phyloP scores from a whole-genome alignment of 2,797 vertebrate genomes.

The Peromyscus aztecus region DNA sequence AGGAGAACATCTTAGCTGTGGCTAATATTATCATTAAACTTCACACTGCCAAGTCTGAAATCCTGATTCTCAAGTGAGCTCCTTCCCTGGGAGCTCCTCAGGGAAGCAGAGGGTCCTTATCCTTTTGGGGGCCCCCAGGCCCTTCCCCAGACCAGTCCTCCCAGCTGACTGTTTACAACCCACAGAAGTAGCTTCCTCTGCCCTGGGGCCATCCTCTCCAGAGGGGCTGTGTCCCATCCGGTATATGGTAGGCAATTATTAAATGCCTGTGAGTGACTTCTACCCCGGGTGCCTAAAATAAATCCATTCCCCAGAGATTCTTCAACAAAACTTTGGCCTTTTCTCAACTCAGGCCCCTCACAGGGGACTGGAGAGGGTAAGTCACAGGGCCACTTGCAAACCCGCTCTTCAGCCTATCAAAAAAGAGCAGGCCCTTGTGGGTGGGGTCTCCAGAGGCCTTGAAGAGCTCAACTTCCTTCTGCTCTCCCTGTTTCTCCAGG shows the following conservation, averaged over 20 bases:
- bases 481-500: background rate
- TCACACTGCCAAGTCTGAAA: slow-evolving; percentile 31
- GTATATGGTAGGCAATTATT: background rate
- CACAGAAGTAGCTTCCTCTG: background rate
- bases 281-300: background rate
- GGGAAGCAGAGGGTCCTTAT: background rate
- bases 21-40: slow-evolving; percentile 33
- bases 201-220: background rate
- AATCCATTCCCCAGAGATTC: background rate
- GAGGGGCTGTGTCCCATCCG: background rate
- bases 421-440: background rate
- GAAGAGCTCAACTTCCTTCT: no score
- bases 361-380: background rate
- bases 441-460: background rate
- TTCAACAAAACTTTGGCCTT: background rate
- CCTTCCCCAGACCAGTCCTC: background rate
- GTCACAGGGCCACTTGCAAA: background rate
- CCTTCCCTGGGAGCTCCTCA: background rate
- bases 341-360: background rate
- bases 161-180: background rate
- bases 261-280: background rate
- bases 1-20: slow-evolving; percentile 14
- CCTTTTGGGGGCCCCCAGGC: background rate
- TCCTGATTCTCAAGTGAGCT: background rate
- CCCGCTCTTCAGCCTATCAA: background rate